Percentiles rank a stretch among this genome's conserved stretches.
Conservation (phyloP, 2,888 invertebrate species). For the Meteorus colon region DNA sequence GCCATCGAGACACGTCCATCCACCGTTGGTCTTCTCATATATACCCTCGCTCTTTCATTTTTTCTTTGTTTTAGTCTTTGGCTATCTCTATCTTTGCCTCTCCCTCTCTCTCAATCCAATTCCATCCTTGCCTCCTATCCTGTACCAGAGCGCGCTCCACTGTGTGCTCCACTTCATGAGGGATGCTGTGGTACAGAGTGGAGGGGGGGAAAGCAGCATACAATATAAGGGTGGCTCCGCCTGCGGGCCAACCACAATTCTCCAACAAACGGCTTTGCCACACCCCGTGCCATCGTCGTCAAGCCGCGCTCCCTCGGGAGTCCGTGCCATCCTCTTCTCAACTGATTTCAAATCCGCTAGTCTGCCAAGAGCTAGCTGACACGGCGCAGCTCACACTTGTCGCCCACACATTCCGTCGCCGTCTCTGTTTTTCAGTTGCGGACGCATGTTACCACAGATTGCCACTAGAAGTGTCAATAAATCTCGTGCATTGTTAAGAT, state of each 20-base stretch:
- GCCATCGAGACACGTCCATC: not conserved
- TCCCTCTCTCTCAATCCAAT: slow-evolving; percentile 45
- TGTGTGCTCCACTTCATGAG: slow-evolving; percentile 49
- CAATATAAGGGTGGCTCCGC: slow-evolving; percentile 72
- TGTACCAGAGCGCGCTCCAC: slow-evolving; percentile 40
- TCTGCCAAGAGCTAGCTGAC: slow-evolving; percentile 72
- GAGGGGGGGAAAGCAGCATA: slow-evolving; percentile 51
- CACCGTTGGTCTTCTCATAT: not conserved
- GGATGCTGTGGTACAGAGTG: slow-evolving; percentile 63
- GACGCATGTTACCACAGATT: not conserved
- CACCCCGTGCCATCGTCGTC: slow-evolving; percentile 68
- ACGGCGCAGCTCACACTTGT: slow-evolving; percentile 63
- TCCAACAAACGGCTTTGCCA: slow-evolving; percentile 68
- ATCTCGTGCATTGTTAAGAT: not conserved
- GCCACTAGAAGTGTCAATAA: not conserved
- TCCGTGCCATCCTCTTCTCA: slow-evolving; percentile 71
- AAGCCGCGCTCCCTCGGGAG: slow-evolving; percentile 54
- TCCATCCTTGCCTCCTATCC: slow-evolving; percentile 44
- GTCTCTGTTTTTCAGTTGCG: slow-evolving; percentile 30
- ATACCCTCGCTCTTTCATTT: not conserved
- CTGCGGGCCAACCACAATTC: slow-evolving; percentile 72
- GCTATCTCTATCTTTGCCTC: not conserved
- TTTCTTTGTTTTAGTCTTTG: not conserved
- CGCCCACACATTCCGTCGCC: slow-evolving; percentile 36
- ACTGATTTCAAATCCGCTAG: slow-evolving; percentile 70